phyloP scores from a whole-genome alignment of 2,888 invertebrate species.

The Micoletzkya japonica region DNA sequence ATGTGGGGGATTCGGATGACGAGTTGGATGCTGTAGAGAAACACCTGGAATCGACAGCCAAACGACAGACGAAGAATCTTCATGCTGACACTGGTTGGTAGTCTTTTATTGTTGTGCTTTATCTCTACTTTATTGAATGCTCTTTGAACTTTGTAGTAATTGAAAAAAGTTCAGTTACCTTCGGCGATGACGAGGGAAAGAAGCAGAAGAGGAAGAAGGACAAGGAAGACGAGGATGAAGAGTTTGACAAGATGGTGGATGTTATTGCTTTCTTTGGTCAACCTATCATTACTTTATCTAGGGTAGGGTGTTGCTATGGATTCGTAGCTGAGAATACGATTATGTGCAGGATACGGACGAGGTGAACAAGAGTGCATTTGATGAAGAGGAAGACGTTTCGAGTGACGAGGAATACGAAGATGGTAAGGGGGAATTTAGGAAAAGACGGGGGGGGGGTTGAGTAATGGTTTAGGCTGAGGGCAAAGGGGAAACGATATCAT shows the following conservation, averaged over 20 bases:
- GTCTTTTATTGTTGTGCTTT: neutral
- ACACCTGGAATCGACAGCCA: slow-evolving; percentile 36
- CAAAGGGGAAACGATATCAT: neutral
- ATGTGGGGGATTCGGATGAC: slow-evolving; percentile 83
- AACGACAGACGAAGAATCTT: slow-evolving; percentile 30
- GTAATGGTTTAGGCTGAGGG: neutral
- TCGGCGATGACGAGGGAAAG: slow-evolving; percentile 39
- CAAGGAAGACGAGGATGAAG: slow-evolving; percentile 38
- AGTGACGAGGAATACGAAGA: slow-evolving; percentile 37
- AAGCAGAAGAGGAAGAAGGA: slow-evolving; percentile 64
- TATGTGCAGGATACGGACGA: slow-evolving; percentile 31
- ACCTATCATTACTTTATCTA: neutral
- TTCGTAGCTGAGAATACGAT: slow-evolving; percentile 4
- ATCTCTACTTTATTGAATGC: too few species aligned
- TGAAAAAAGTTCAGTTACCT: slow-evolving; percentile 40
- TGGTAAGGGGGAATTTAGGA: neutral
- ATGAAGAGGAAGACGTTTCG: slow-evolving; percentile 32
- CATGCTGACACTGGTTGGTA: slow-evolving; percentile 38
- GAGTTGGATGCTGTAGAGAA: slow-evolving; percentile 69
- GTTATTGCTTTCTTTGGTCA: too few species aligned
- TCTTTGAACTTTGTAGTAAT: too few species aligned
- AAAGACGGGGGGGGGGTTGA: too few species aligned
- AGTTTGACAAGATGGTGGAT: slow-evolving; percentile 38
- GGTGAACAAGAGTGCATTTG: slow-evolving; percentile 28
- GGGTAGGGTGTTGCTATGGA: too few species aligned